Conservation (phyloP, 1,140 invertebrate species). For the Drosophila jambulina region DNA sequence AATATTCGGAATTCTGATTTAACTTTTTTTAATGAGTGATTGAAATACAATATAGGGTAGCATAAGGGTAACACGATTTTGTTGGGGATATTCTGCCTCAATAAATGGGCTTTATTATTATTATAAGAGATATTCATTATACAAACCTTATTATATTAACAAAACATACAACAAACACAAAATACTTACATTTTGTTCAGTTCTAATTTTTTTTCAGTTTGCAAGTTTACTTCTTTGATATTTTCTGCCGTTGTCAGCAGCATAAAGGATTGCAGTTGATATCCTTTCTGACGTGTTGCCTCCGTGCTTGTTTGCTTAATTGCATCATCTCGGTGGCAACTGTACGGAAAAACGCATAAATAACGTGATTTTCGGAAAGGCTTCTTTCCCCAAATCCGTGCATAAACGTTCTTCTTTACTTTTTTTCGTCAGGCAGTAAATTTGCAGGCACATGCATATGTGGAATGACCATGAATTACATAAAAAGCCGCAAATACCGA, state of each 20-base stretch:
- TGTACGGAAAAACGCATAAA: conserved; percentile 71
- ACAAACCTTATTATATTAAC: background rate
- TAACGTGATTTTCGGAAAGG: conserved; percentile 77
- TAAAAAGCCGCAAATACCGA: conserved; percentile 83
- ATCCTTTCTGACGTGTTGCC: conserved; percentile 1
- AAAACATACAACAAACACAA: background rate
- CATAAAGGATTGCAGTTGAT: background rate
- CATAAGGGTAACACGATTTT: background rate
- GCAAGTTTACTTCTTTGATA: background rate
- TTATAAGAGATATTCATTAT: background rate
- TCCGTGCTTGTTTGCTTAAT: conserved; percentile 50
- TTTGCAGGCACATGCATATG: conserved; percentile 43
- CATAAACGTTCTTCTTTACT: conserved; percentile 29
- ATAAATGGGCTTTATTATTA: background rate
- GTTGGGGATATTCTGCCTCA: background rate
- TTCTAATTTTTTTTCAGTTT: background rate
- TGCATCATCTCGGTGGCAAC: conserved; percentile 51
- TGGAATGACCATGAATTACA: conserved; percentile 82
- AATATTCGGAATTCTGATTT: conserved; percentile 7
- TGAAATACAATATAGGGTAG: conserved; percentile 29
- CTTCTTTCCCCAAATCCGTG: conserved; percentile 71
- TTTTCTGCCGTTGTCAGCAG: background rate
- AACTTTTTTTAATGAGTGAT: conserved; percentile 20
- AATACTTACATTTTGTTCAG: background rate
- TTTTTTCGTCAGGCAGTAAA: conserved; percentile 47